These are phyloP conservation scores for Boleophthalmus pectinirostris DNA, from an alignment of 2,113 vertebrate genomes.

Conservation along the genomic window DNA sequence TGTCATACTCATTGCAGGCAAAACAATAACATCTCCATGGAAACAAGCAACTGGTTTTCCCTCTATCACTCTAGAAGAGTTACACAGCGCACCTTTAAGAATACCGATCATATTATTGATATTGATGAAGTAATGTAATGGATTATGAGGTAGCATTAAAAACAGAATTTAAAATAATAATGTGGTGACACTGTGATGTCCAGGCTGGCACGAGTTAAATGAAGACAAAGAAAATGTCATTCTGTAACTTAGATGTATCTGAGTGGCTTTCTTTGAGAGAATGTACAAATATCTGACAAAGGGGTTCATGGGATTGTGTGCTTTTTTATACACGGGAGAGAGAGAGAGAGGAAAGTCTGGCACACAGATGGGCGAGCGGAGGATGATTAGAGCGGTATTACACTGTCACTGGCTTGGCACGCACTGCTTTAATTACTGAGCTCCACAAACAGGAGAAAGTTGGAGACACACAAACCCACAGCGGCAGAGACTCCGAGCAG, in stretches of 20 bases:
- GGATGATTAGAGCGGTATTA: conserved; percentile 71
- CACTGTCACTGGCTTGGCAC: conserved; percentile 59
- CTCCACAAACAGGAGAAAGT: conserved; percentile 34
- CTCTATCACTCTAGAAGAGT: no score
- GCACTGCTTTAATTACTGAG: conserved; percentile 57
- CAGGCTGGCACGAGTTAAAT: background rate
- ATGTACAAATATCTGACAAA: conserved; percentile 19
- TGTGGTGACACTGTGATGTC: background rate
- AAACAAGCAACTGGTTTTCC: no score
- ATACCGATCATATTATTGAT: no score
- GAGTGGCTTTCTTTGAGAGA: background rate
- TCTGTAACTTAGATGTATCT: background rate
- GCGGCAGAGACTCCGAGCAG: conserved; percentile 8
- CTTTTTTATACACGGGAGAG: conserved; percentile 10
- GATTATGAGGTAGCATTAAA: no score
- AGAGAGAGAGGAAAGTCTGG: conserved; percentile 22
- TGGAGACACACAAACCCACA: conserved; percentile 24
- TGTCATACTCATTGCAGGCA: no score
- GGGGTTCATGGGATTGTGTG: conserved; percentile 4
- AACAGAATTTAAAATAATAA: no score
- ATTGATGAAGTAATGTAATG: no score
- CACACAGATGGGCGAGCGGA: conserved; percentile 67
- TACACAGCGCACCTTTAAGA: no score
- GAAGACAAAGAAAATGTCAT: background rate
- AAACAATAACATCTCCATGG: no score